A percentile compares a stretch with the other conserved stretches of the same genome.
These are phyloP conservation scores for Myotis brandtii DNA, from an alignment of 2,113 vertebrate species.

Conservation along the genomic window DNA sequence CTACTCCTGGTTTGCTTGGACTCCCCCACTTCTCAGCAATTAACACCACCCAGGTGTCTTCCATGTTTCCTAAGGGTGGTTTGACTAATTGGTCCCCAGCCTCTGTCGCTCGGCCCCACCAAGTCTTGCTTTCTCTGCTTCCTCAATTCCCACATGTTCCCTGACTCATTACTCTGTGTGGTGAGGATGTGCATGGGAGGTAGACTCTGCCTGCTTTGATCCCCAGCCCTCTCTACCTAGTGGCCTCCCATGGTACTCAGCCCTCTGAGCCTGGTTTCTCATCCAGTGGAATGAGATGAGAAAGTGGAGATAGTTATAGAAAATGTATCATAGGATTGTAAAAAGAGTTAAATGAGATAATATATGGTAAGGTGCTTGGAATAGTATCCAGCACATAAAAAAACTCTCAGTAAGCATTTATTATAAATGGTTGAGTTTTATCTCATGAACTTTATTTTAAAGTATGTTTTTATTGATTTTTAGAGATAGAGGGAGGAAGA, in stretches of 20 bases:
- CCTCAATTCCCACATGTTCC: background rate
- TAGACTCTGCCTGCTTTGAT: background rate
- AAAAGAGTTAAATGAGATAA: conserved; percentile 52
- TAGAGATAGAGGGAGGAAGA: too few relatives aligned
- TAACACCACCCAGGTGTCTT: background rate
- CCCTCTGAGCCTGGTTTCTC: conserved; percentile 9
- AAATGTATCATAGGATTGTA: background rate
- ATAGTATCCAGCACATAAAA: background rate
- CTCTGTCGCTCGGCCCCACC: background rate
- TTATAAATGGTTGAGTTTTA: background rate
- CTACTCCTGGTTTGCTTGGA: background rate
- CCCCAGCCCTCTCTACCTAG: background rate
- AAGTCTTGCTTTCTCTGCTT: background rate
- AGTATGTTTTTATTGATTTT: too few relatives aligned
- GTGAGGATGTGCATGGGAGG: background rate
- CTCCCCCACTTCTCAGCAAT: background rate
- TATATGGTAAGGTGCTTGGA: background rate
- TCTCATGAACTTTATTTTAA: background rate
- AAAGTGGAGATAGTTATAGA: conserved; percentile 23
- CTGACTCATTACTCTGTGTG: background rate
- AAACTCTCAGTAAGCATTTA: background rate
- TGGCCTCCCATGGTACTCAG: background rate
- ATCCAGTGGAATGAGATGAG: background rate
- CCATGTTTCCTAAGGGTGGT: background rate
- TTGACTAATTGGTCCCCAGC: background rate